phyloP scores from a whole-genome alignment of 2,888 invertebrate species.

The Ectemnius lituratus region DNA sequence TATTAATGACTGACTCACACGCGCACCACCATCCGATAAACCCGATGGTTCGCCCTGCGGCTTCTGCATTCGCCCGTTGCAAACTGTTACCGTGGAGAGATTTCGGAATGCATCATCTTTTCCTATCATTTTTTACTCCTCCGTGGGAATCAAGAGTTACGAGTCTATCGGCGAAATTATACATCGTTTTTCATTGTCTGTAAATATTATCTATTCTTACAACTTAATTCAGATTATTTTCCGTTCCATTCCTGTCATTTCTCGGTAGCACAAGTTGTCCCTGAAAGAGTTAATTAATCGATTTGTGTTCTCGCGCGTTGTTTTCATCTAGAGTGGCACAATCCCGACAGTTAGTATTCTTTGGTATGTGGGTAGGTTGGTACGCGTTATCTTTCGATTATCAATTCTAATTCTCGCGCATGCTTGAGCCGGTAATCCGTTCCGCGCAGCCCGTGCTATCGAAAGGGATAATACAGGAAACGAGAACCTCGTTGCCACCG shows the following conservation, averaged over 20 bases:
- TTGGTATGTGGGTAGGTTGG: slow-evolving; percentile 6
- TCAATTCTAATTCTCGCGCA: slow-evolving; percentile 13
- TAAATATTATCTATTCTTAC: no score
- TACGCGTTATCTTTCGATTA: slow-evolving; percentile 34
- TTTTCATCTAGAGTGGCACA: slow-evolving; percentile 22
- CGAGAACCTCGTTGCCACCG: background rate
- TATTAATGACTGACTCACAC: slow-evolving; percentile 73
- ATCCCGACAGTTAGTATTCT: slow-evolving; percentile 6
- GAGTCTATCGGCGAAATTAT: slow-evolving; percentile 22
- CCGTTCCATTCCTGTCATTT: background rate
- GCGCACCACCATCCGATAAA: slow-evolving; percentile 57
- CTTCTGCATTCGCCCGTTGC: slow-evolving; percentile 21
- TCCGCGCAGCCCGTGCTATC: slow-evolving; percentile 9
- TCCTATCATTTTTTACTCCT: slow-evolving; percentile 37
- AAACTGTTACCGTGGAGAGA: background rate
- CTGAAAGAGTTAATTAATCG: slow-evolving; percentile 22
- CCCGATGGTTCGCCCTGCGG: slow-evolving; percentile 45
- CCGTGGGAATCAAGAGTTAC: slow-evolving; percentile 23
- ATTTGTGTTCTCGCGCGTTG: background rate
- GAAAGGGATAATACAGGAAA: background rate
- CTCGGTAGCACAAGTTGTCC: background rate
- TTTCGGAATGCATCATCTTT: slow-evolving; percentile 20
- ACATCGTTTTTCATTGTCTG: no score
- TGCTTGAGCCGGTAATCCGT: background rate
- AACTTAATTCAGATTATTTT: no score